Percentiles rank a stretch among this genome's conserved stretches.
Conservation (phyloP, 2,797 vertebrate species). For the Allenopithecus nigroviridis region DNA sequence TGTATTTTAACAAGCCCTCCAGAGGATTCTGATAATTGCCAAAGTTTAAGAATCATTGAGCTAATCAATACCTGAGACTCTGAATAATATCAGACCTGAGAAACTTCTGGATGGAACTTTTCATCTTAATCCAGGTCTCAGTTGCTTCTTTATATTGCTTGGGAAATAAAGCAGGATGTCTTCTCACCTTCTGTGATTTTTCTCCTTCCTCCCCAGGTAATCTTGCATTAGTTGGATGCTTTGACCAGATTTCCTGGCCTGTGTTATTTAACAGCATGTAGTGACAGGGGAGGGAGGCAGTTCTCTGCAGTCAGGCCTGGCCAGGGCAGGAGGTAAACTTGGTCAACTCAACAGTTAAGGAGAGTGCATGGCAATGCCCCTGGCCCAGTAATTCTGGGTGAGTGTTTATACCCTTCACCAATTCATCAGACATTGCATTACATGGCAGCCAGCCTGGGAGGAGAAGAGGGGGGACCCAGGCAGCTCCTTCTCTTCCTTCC, state of each 20-base stretch:
- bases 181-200: not conserved
- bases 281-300: not conserved
- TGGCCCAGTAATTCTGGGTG: not conserved
- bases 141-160: not conserved
- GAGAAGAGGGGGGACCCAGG: not conserved
- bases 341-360: not conserved
- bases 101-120: not conserved
- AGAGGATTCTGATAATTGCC: not conserved
- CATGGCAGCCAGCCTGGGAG: rapidly evolving
- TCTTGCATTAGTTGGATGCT: not conserved
- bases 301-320: not conserved
- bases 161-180: not conserved
- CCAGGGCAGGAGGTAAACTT: not conserved
- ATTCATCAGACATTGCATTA: rapidly evolving
- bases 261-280: not conserved
- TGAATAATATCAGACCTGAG: not conserved
- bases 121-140: not conserved
- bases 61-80: not conserved
- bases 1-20: not conserved
- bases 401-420: rapidly evolving
- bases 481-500: not conserved
- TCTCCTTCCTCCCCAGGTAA: not conserved
- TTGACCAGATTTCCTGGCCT: not conserved
- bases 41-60: not conserved
- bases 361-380: rapidly evolving